Evolutionary conservation across 2,888 invertebrate genomes (phyloP), one percentile per base, ranked within the genome.

Genomic region (Acleris sparsana): DNA sequence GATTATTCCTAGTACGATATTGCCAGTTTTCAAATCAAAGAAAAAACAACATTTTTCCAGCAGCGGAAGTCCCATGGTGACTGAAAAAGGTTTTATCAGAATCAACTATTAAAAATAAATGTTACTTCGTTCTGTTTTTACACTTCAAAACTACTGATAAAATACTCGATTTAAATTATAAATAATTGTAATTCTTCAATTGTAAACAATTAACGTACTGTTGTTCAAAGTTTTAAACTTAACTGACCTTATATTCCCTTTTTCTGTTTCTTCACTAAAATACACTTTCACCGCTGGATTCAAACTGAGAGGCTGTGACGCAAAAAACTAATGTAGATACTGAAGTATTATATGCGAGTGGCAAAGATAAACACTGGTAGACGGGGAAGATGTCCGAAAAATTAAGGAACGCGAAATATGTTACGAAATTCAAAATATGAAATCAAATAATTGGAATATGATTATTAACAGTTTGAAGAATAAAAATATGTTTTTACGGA

Each of bases 21-120:
- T 69, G 51, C 70, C 70, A 25, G 70, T 64, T 61, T 69, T 69
- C 25, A 70, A 65, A 65, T 70, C 70, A 51, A 69, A 63, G 16
- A 55, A 52, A 25, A 53, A 70, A 51, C 70, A 70, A 53, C 69
- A 70, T 16, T 33, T 63, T 61, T 70, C 67, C 4, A 70, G 44
- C 13, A 51, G 63, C 4, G 65, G 69, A 5, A 70, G 20, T 0
- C 69, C 70, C 70, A 70, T 70, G 48, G 44, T 68, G 0, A 1
- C 52, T 64, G 55, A 39, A 46, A 44, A 29, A 57, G n/a, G 18
- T 17, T 39, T 20, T 13, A 5, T 13, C 3, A 43, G 1, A 1
- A 39, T 13, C 6, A 5, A 13, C 39, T 1, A 13, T 39, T 9
- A 33, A 33, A 29, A 6, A 25, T 25, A 25, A 33, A 2, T 3